phyloP scores from a whole-genome alignment of 2,888 invertebrate species.

The Nymphalis polychloros region DNA sequence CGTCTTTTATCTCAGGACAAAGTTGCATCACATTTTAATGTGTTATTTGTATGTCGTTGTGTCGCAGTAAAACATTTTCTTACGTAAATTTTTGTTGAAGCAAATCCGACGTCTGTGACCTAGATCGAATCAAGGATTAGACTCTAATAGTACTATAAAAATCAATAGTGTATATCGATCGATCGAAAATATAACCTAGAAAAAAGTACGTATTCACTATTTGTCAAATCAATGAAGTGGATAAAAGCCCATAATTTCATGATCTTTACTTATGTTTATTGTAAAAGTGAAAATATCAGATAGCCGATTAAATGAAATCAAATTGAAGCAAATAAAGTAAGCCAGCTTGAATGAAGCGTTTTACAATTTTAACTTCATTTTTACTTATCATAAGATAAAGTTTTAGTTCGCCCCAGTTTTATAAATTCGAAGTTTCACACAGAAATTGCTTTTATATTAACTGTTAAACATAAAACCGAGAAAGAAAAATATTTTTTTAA shows the following conservation, averaged over 20 bases:
- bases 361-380: constrained; percentile 8
- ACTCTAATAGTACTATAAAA: not conserved
- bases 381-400: not conserved
- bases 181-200: not conserved
- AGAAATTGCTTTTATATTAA: constrained; percentile 7
- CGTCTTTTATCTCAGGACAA: constrained; percentile 18
- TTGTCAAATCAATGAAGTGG: not conserved
- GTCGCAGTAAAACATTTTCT: constrained; percentile 29
- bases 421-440: not conserved
- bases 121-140: constrained; percentile 30
- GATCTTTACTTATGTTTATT: not conserved
- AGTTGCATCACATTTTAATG: constrained; percentile 25
- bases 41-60: constrained; percentile 18
- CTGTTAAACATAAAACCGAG: not conserved
- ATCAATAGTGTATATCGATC: not conserved
- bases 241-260: not conserved
- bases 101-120: constrained; percentile 37
- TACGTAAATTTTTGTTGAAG: constrained; percentile 36
- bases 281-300: constrained; percentile 8
- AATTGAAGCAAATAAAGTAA: constrained; percentile 2
- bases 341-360: constrained; percentile 3
- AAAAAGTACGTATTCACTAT: not conserved
- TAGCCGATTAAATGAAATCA: constrained; percentile 3
- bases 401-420: constrained; percentile 7
- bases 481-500: not conserved